Evolutionary conservation across 2,888 invertebrate genomes (phyloP).

Genomic region (Argynnis bischoffii): DNA sequence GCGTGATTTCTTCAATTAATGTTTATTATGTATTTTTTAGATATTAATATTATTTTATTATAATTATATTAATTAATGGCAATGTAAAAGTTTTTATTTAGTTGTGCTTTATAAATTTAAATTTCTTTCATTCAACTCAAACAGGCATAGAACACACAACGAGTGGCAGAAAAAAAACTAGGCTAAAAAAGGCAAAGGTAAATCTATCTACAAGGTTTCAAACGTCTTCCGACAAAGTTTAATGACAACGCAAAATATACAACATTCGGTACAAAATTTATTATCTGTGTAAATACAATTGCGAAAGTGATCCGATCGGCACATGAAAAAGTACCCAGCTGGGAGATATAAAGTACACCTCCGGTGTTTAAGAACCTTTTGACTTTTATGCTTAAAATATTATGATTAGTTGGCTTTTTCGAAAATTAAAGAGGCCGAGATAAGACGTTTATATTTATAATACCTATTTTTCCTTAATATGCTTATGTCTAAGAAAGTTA

Average conservation of each 20-base stretch:
- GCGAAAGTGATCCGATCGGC: slow-evolving; percentile 42
- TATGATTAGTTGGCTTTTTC: slow-evolving; percentile 24
- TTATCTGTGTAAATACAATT: slow-evolving; percentile 43
- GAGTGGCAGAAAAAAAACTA: not conserved
- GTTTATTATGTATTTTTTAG: no score
- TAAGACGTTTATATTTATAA: no score
- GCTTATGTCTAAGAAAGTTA: no score
- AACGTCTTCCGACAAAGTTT: slow-evolving; percentile 24
- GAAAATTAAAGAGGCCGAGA: slow-evolving; percentile 1
- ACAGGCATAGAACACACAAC: not conserved
- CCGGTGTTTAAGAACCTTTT: slow-evolving; percentile 26
- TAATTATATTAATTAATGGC: no score
- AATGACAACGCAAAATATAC: slow-evolving; percentile 37
- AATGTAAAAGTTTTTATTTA: no score
- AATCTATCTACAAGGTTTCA: slow-evolving; percentile 11
- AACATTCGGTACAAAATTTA: slow-evolving; percentile 34
- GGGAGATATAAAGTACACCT: slow-evolving; percentile 35
- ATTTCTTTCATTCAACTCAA: not conserved
- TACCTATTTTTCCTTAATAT: no score
- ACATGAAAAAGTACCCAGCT: slow-evolving; percentile 42
- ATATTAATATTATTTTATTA: no score
- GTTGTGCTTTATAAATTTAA: not conserved
- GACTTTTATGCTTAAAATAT: slow-evolving; percentile 15
- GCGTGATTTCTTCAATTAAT: no score
- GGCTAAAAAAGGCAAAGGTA: not conserved